A percentile compares a stretch with the other conserved stretches of the same genome.
Conservation (phyloP, 2,888 invertebrate genomes). For the Pegoplata infirma region DNA sequence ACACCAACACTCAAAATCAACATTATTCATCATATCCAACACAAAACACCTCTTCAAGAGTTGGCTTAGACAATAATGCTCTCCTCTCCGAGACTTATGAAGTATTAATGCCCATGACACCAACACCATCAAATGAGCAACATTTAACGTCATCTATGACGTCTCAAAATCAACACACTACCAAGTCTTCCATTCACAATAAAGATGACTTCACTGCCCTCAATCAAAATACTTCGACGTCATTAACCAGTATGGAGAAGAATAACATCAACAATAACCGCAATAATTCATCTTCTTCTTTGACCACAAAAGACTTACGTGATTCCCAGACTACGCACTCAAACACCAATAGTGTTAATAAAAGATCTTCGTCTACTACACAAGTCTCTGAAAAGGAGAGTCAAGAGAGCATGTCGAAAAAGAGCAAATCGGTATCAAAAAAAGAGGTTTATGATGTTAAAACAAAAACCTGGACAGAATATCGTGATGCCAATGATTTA, state of each 20-base stretch:
- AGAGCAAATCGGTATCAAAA: conserved; percentile 69
- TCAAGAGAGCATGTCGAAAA: conserved; percentile 66
- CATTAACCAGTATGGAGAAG: conserved; percentile 45
- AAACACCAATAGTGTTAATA: conserved; percentile 37
- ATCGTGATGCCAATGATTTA: conserved; percentile 70
- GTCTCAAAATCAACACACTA: conserved; percentile 51
- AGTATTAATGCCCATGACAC: conserved; percentile 52
- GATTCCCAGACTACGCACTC: conserved; percentile 62
- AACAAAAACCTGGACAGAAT: conserved; percentile 76
- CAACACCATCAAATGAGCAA: conserved; percentile 26
- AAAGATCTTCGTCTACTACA: conserved; percentile 48
- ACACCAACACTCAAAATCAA: conserved; percentile 54
- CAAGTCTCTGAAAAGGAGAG: conserved; percentile 64
- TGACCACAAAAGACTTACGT: conserved; percentile 59
- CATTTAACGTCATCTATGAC: conserved; percentile 51
- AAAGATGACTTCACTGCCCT: conserved; percentile 50
- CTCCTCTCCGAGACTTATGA: conserved; percentile 43
- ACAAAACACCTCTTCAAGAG: conserved; percentile 21
- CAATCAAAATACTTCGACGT: conserved; percentile 67
- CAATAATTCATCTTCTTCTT: background rate
- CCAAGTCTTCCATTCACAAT: conserved; percentile 59
- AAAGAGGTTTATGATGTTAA: conserved; percentile 77
- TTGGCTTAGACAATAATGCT: conserved; percentile 19
- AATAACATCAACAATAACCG: conserved; percentile 59
- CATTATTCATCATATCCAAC: conserved; percentile 46